These are phyloP conservation scores for Numenius phaeopus DNA, from an alignment of 2,797 vertebrate species.

Conservation along the genomic window DNA sequence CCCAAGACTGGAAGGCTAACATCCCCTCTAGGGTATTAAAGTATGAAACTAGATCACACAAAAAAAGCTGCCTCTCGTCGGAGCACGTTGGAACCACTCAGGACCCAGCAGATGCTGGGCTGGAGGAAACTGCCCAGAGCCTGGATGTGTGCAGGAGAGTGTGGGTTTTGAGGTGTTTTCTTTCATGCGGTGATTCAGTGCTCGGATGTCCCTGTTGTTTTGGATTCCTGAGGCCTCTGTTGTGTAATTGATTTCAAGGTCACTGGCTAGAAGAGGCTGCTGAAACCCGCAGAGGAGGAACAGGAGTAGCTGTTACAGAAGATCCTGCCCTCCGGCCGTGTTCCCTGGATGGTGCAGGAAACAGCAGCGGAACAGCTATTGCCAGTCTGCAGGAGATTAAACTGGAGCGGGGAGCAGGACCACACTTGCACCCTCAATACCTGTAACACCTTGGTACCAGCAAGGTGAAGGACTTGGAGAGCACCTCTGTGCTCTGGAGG, in stretches of 20 bases:
- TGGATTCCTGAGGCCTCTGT: not conserved
- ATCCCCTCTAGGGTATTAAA: not conserved
- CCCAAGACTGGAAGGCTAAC: not conserved
- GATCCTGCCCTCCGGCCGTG: not conserved
- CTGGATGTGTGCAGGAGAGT: not conserved
- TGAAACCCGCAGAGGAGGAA: not conserved
- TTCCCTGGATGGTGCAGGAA: not conserved
- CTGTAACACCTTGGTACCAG: not conserved
- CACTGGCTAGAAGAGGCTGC: not conserved
- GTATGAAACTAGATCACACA: not conserved
- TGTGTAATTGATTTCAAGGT: conserved; percentile 39
- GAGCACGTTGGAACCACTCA: not conserved
- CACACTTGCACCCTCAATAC: fast-evolving
- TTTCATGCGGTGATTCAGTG: not conserved
- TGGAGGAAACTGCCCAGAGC: not conserved
- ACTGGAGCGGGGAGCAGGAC: not conserved
- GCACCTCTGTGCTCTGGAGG: not conserved
- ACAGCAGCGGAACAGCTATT: not conserved
- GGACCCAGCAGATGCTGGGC: not conserved
- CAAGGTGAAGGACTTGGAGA: not conserved
- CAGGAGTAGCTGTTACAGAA: not conserved
- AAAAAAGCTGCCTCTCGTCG: not conserved
- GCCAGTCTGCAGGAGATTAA: not conserved
- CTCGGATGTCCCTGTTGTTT: not conserved
- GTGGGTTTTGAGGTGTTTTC: not conserved